These are phyloP conservation scores for Archocentrus centrarchus DNA, from an alignment of 2,113 vertebrate species.

Conservation along the genomic window DNA sequence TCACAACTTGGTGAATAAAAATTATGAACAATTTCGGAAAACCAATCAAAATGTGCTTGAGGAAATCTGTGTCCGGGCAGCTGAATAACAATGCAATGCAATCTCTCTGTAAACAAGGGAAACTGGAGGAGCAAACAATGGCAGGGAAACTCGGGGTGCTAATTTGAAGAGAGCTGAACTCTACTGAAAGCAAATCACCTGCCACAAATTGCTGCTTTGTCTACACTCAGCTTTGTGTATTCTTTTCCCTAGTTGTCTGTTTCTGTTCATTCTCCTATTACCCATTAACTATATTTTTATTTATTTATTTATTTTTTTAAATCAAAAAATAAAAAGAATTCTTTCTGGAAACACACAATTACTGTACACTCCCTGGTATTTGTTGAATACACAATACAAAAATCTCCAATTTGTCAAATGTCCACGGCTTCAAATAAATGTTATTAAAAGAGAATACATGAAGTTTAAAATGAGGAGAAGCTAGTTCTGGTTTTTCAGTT, in stretches of 20 bases:
- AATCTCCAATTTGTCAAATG: not conserved
- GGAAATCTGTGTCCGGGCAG: not conserved
- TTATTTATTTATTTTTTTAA: not conserved
- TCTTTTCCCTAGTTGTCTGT: not conserved
- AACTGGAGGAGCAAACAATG: slow-evolving; percentile 1
- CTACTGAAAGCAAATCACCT: not conserved
- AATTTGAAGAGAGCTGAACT: slow-evolving; percentile 3
- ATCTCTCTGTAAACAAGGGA: not conserved
- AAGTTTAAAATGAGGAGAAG: slow-evolving; percentile 48
- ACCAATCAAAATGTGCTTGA: not conserved
- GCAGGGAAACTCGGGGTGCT: not conserved
- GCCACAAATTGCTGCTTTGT: not conserved
- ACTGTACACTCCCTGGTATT: not conserved
- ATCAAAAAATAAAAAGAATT: not conserved
- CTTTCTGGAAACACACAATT: not conserved
- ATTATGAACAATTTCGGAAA: not conserved
- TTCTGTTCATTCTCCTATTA: not conserved
- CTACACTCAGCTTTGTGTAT: not conserved
- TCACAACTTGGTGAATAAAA: not conserved
- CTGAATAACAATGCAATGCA: not conserved
- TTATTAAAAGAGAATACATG: not conserved
- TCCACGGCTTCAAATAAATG: slow-evolving; percentile 21
- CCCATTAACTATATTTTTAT: not conserved
- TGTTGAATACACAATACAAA: slow-evolving; percentile 6
- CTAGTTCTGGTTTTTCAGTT: slow-evolving; percentile 44